Base-by-base conservation (phyloP, 1,140 invertebrate species). In the Trigoniulus corallinus region DNA sequence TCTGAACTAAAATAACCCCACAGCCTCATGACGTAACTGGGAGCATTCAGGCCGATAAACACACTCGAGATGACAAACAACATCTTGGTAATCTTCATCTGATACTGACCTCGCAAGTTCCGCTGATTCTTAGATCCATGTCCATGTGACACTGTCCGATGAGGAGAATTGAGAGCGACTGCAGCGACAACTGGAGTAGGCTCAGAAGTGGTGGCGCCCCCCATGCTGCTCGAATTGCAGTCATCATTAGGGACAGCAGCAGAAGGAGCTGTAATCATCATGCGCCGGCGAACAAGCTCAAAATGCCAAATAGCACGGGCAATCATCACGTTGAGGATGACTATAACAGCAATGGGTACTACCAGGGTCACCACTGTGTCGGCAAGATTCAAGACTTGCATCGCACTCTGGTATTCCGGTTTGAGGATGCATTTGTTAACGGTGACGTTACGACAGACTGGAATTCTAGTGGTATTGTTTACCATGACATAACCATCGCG, bases 71-170 rank as follows among this genome's bases (percentile, higher is more conserved):
- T 81, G 21, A 86, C 67, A 0, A 89, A 69, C 12, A 88, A 70
- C 79, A 86, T 87, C 62, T 82, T 79, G 2, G 82, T 88, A 12
- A 87, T 75, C 59, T 80, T 81, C 2, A 71, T 65, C 57, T 81
- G 77, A 20, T 77, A 75, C 25, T 73, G 60, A 24, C 48, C 52
- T 2, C 48, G 51, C 50, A 53, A 13, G 46, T 53, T 44, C 52
- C 48, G 13, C 45, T 42, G 48, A 51, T 18, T 20, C 24, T 39
- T 44, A 21, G 23, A 34, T 44, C 46, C 42, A 2, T 12, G 25
- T 24, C 23, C 26, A 59, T 58, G 47, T 59, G 53, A 54, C 48
- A 59, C 51, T 56, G 62, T 12, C 64, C 64, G 15, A 52, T 56
- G 46, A 56, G 56, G 51, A 57, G 53, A 56, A 20, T 55, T 37